A percentile compares a stretch with the other conserved stretches of the same genome.
Evolutionary conservation across 2,888 invertebrate genomes (phyloP).

Genomic region (Caenorhabditis drosophilae): DNA sequence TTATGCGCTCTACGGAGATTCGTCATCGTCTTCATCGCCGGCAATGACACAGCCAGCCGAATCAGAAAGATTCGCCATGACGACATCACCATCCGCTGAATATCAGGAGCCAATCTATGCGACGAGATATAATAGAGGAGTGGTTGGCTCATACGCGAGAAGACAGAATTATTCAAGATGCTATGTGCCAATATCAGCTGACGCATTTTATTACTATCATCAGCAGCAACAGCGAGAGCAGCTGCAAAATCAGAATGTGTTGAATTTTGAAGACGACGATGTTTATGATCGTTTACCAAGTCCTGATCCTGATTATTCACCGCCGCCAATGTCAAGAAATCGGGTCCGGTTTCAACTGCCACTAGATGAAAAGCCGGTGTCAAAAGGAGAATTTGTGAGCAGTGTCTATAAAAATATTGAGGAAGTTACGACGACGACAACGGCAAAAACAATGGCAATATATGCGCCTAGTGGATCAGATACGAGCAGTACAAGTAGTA

Average conservation of each 20-base stretch:
- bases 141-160: slow-evolving; percentile 20
- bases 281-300: slow-evolving; percentile 22
- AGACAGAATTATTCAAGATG: slow-evolving; percentile 19
- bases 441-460: slow-evolving; percentile 19
- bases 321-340: slow-evolving; percentile 29
- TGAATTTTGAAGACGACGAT: too few species aligned
- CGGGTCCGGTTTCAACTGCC: slow-evolving; percentile 42
- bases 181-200: slow-evolving; percentile 28
- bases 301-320: slow-evolving; percentile 55
- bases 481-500: too few species aligned
- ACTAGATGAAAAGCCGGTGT: slow-evolving; percentile 19
- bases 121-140: slow-evolving; percentile 20
- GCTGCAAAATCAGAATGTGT: slow-evolving; percentile 2
- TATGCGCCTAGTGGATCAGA: slow-evolving; percentile 26
- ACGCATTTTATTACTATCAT: slow-evolving; percentile 34
- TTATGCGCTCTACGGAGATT: slow-evolving; percentile 20
- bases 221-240: slow-evolving; percentile 17
- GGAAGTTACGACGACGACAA: slow-evolving; percentile 21
- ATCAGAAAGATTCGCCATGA: too few species aligned
- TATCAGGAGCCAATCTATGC: slow-evolving; percentile 43
- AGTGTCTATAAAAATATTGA: slow-evolving; percentile 12
- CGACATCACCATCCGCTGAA: too few species aligned
- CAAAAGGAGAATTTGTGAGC: slow-evolving; percentile 31
- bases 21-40: slow-evolving; percentile 34
- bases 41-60: too few species aligned